Percentiles rank a stretch among this genome's conserved stretches.
Evolutionary conservation across 2,888 invertebrate genomes (phyloP).

Genomic region (Proisotoma minuta): DNA sequence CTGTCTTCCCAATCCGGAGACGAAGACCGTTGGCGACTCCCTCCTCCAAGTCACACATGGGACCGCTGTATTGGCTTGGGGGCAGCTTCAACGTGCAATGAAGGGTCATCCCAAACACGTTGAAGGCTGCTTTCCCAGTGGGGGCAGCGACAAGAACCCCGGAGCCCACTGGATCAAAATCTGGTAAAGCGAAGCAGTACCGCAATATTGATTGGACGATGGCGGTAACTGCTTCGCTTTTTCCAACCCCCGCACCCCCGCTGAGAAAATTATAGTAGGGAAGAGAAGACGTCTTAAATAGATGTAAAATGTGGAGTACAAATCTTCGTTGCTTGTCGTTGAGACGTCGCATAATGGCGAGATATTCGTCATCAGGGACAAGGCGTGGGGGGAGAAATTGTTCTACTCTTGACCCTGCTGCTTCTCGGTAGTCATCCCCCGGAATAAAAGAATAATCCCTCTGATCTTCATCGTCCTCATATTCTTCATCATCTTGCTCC

Average conservation of each 20-base stretch:
- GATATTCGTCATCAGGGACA: conserved; percentile 27
- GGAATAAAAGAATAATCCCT: not conserved
- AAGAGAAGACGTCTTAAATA: conserved; percentile 29
- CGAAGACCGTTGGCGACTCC: conserved; percentile 1
- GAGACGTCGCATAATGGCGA: conserved; percentile 26
- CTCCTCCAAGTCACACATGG: not conserved
- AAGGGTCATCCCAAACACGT: conserved; percentile 47
- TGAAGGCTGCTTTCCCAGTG: conserved; percentile 47
- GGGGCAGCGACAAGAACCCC: conserved; percentile 26
- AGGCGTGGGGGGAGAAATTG: conserved; percentile 21
- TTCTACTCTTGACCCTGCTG: not conserved
- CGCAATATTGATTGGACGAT: conserved; percentile 29
- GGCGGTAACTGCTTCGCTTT: conserved; percentile 47
- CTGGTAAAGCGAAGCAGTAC: conserved; percentile 11
- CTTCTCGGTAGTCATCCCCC: not conserved
- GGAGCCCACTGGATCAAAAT: not conserved
- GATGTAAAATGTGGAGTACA: conserved; percentile 29
- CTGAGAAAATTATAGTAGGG: conserved; percentile 44
- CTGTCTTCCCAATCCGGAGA: not conserved
- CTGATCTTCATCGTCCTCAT: conserved; percentile 3
- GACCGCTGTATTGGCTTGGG: not conserved
- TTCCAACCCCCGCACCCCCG: conserved; percentile 48
- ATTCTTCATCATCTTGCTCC: conserved; percentile 12
- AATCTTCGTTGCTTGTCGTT: conserved; percentile 36
- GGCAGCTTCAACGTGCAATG: conserved; percentile 41